phyloP scores from a whole-genome alignment of 2,797 vertebrate genomes.

The Tragelaphus oryx region DNA sequence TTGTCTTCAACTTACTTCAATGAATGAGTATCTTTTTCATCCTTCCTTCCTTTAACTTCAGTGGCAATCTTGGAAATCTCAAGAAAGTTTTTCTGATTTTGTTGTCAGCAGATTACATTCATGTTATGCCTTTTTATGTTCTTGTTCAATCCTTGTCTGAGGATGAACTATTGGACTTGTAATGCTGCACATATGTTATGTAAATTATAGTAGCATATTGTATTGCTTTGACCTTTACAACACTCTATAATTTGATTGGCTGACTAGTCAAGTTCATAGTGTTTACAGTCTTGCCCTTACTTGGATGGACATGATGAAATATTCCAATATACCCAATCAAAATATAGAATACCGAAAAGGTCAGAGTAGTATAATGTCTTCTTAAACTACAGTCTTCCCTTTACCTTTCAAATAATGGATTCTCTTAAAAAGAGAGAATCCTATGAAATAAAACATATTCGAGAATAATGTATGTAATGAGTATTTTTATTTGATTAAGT shows the following conservation, averaged over 20 bases:
- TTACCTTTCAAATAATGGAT: constrained; percentile 11
- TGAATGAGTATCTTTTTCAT: not conserved
- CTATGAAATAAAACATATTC: not conserved
- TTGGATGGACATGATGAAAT: constrained; percentile 52
- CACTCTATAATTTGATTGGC: constrained; percentile 68
- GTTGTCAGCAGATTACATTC: constrained; percentile 45
- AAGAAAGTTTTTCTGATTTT: not conserved
- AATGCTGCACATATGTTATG: constrained; percentile 65
- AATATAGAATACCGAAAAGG: constrained; percentile 46
- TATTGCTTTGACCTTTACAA: constrained; percentile 72
- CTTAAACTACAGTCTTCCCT: constrained; percentile 19
- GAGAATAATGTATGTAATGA: not conserved
- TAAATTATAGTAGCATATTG: constrained; percentile 67
- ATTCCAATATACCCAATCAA: constrained; percentile 44
- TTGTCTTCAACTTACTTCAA: not conserved
- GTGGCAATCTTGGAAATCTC: not conserved
- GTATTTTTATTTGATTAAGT: constrained; percentile 30
- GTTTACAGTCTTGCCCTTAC: constrained; percentile 55
- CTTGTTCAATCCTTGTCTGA: constrained; percentile 60
- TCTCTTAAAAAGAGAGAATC: constrained; percentile 32
- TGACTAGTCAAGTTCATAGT: constrained; percentile 58
- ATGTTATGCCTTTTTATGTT: constrained; percentile 40
- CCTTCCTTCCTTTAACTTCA: not conserved
- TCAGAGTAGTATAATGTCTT: constrained; percentile 55
- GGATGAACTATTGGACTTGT: constrained; percentile 67